Base-by-base conservation (phyloP, 2,888 invertebrate species). In the Drymonia ruficornis region DNA sequence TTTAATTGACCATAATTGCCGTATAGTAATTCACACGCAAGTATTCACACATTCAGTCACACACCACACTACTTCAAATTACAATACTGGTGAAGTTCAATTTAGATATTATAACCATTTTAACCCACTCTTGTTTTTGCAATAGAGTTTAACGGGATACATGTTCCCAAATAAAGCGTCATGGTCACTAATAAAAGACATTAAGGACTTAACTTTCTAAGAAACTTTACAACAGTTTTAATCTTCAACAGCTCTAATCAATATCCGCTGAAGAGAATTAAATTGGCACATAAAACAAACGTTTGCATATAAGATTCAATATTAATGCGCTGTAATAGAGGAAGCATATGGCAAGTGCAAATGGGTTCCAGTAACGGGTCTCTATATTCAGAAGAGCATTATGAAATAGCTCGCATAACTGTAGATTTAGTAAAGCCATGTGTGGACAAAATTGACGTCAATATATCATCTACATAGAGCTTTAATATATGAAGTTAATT, bases 331-430 rank as follows among this genome's bases (percentile, higher is more conserved):
- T 63, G 81, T 81, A 84, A 87, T 88, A 70, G 78, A 81, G 81
- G 84, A 77, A 84, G 81, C 83, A 83, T 82, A 80, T 70, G 76
- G 76, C 74, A 80, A 81, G 78, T 82, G 83, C 83, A 86, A 88
- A 87, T 88, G 83, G 79, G 77, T 79, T 84, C 79, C 78, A 76
- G 16, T 88, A 88, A 87, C 89, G 88, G 87, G 67, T 70, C 73
- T 78, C 71, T 74, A 72, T 77, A 70, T 77, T 80, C 78, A 78
- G 71, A 73, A 67, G 70, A 71, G 63, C 70, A 76, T 78, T 77
- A 76, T 70, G 72, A 75, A 74, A 79, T 73, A 68, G 70, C 69
- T 72, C 66, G 65, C 60, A 66, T 76, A 79, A 76, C 78, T 70
- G 76, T 72, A 62, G 52, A 67, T 54, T 65, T 34, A 45, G 38